These are phyloP conservation scores for Xenopus tropicalis DNA, from an alignment of 2,113 vertebrate genomes.

Conservation along the genomic window DNA sequence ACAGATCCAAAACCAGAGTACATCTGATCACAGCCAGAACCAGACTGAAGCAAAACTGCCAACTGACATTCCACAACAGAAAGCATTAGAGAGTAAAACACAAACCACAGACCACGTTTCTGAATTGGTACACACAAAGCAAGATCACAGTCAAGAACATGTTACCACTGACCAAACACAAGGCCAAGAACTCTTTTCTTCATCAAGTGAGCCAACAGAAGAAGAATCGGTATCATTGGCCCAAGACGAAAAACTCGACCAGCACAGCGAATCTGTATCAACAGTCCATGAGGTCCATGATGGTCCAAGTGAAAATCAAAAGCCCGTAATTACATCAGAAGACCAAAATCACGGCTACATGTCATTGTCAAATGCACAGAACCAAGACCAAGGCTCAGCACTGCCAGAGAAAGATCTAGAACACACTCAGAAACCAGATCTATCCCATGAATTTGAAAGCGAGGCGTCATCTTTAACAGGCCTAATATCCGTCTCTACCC, in stretches of 20 bases:
- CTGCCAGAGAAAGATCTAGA: neutral
- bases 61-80: neutral
- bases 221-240: neutral
- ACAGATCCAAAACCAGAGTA: neutral
- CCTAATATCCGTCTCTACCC: neutral
- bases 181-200: too few relatives aligned
- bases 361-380: neutral
- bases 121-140: neutral
- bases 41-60: neutral
- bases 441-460: neutral
- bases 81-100: too few relatives aligned
- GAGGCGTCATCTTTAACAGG: neutral
- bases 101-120: too few relatives aligned
- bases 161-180: too few relatives aligned
- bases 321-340: neutral
- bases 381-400: neutral
- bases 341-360: neutral
- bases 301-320: neutral
- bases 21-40: too few relatives aligned
- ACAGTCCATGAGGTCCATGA: neutral
- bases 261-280: neutral
- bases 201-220: too few relatives aligned
- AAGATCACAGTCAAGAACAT: neutral
- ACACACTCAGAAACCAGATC: neutral
- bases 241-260: neutral